These are phyloP conservation scores for Porphyrio hochstetteri DNA, from an alignment of 2,113 vertebrate species.

Conservation along the genomic window DNA sequence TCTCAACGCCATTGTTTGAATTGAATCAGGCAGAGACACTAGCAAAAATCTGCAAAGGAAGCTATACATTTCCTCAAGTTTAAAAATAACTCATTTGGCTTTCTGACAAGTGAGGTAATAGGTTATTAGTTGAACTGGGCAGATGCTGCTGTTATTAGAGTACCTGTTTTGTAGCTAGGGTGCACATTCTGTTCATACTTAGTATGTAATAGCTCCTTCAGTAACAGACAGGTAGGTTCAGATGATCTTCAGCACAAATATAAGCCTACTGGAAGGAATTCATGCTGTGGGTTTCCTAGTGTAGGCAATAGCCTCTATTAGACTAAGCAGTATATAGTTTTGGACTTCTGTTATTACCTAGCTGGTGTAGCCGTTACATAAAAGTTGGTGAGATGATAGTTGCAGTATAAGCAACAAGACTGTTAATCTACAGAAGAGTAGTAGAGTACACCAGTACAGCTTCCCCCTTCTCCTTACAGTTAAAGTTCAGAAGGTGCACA, in stretches of 20 bases:
- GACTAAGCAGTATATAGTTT: neutral
- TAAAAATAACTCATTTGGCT: slow-evolving; percentile 45
- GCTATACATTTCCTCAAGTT: slow-evolving; percentile 12
- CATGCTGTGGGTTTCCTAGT: neutral
- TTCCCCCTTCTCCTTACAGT: neutral
- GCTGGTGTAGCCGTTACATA: too few species aligned
- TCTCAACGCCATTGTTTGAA: neutral
- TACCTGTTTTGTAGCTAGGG: neutral
- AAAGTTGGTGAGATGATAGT: too few species aligned
- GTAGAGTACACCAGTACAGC: too few species aligned
- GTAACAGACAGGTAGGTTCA: neutral
- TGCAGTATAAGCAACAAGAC: neutral
- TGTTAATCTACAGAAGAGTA: neutral
- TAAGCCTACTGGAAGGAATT: neutral
- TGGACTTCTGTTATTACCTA: neutral
- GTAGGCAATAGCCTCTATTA: neutral
- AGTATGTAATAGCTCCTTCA: neutral
- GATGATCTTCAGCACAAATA: neutral
- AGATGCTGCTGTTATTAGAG: neutral
- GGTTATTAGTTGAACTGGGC: neutral
- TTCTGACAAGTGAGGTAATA: neutral
- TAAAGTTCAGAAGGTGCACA: neutral
- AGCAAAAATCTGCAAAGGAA: slow-evolving; percentile 10
- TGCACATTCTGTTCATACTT: neutral
- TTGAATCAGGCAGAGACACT: neutral